Evolutionary conservation across 2,113 vertebrate genomes (phyloP).

Genomic region (Cyprinodon brontotheroides): DNA sequence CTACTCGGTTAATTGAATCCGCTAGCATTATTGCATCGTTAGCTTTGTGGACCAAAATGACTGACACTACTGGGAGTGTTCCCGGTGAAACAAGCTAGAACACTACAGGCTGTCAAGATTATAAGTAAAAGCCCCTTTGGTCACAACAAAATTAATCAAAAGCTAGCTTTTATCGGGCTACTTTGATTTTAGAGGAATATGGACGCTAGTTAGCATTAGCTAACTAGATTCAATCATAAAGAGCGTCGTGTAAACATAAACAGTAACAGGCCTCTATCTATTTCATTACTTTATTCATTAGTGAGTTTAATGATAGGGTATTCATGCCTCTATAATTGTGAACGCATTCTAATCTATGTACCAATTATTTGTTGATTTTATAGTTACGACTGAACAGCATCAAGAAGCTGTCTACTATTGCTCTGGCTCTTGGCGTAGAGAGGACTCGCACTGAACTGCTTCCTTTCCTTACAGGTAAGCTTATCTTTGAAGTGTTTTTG

Average conservation of each 20-base stretch:
- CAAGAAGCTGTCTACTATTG: slow-evolving; percentile 91
- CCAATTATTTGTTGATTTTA: not conserved
- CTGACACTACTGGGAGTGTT: slow-evolving; percentile 3
- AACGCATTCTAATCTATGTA: not conserved
- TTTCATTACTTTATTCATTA: not conserved
- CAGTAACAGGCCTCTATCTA: no score
- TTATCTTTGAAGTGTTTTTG: not conserved
- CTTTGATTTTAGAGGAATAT: not conserved
- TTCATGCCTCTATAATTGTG: not conserved
- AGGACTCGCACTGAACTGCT: slow-evolving; percentile 89
- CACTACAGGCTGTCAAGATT: slow-evolving; percentile 5
- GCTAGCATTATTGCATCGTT: slow-evolving; percentile 8
- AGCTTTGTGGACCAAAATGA: not conserved
- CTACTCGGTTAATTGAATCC: slow-evolving; percentile 14
- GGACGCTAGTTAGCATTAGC: not conserved
- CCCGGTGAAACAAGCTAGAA: slow-evolving; percentile 15
- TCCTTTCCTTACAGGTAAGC: slow-evolving; percentile 89
- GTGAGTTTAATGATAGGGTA: not conserved
- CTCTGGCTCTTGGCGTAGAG: slow-evolving; percentile 89
- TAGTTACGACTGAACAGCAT: slow-evolving; percentile 91
- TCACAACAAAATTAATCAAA: not conserved
- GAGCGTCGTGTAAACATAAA: not conserved
- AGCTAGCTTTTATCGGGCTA: not conserved
- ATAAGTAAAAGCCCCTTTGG: not conserved
- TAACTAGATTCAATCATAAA: not conserved